Base-by-base conservation (phyloP, 1,140 invertebrate genomes). In the Calephelis virginiensis region DNA sequence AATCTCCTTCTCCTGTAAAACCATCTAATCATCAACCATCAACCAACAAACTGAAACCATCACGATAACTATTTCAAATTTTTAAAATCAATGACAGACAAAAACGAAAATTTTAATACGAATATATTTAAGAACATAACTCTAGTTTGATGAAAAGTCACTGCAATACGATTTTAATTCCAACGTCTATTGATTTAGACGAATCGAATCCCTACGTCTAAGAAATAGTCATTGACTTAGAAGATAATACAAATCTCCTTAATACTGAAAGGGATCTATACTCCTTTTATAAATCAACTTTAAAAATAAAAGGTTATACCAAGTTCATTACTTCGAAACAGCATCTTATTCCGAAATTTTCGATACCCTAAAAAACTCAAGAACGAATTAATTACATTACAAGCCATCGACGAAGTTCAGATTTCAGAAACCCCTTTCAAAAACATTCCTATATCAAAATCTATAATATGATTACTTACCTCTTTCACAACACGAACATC, bases 171-270 rank as follows among this genome's bases (percentile, higher is more conserved):
- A 73, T 77, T 8, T 0, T 74, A 6, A 1, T 74, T 8, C 77
- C 77, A 8, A 72, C 67, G 3, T 77, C 75, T 0, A 73, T 80
- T 9, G 77, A 80, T 37, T 13, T 80, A 0, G 77, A 80, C 53
- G 73, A 75, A 47, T 72, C 72, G 1, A 76, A 67, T n/a, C 74
- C 74, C 0, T 76, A 69, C 11, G 0, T 74, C 0, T 60, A 69
- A 64, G 65, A 74, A n/a, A 64, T 72, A 9, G 14, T 74, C 0
- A 4, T 9, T n/a, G 63, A 61, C 49, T 13, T 53, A 53, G 49
- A 17, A 37, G 11, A 63, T 6, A 12, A 43, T 14, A 28, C 47
- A 6, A 60, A 72, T 43, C 59, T 69, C 1, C 10, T 72, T 9
- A 14, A 67, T 1, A 61, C 45, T 38, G 72, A 74, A 71, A 69